phyloP scores from a whole-genome alignment of 2,888 invertebrate species.

The Odontomyia ornata region DNA sequence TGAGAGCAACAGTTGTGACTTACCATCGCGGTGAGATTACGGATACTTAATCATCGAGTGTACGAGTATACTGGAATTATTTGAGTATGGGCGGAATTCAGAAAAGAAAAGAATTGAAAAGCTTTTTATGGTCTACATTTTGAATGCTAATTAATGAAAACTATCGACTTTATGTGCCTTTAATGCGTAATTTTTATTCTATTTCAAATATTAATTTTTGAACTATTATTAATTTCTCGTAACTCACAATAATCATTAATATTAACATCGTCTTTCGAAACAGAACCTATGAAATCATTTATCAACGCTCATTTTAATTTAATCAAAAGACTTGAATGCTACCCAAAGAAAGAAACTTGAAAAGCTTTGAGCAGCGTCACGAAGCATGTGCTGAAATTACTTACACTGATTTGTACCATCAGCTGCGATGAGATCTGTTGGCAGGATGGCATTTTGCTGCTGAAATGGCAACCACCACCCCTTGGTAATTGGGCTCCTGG shows the following conservation, averaged over 20 bases:
- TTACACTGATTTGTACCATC: background rate
- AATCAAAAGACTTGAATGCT: slow-evolving; percentile 46
- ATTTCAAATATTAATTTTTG: too few relatives aligned
- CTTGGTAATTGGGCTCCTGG: slow-evolving; percentile 12
- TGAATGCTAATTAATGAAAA: too few relatives aligned
- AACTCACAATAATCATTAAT: too few relatives aligned
- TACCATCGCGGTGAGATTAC: background rate
- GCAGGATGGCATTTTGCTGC: background rate
- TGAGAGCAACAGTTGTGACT: background rate
- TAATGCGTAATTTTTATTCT: too few relatives aligned
- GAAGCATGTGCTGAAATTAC: background rate
- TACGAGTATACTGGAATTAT: background rate
- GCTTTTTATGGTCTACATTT: too few relatives aligned
- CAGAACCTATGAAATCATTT: background rate
- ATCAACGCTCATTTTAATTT: background rate
- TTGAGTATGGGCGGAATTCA: background rate
- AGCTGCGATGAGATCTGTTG: background rate
- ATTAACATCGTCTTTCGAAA: too few relatives aligned
- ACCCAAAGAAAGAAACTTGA: slow-evolving; percentile 9
- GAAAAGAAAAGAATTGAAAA: too few relatives aligned
- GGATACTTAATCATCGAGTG: background rate
- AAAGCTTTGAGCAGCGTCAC: slow-evolving; percentile 23
- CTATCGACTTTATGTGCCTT: too few relatives aligned
- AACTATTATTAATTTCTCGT: too few relatives aligned
- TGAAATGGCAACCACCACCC: background rate